These are phyloP conservation scores for Microplitis deprimator DNA, from an alignment of 2,888 invertebrate genomes.

Conservation along the genomic window DNA sequence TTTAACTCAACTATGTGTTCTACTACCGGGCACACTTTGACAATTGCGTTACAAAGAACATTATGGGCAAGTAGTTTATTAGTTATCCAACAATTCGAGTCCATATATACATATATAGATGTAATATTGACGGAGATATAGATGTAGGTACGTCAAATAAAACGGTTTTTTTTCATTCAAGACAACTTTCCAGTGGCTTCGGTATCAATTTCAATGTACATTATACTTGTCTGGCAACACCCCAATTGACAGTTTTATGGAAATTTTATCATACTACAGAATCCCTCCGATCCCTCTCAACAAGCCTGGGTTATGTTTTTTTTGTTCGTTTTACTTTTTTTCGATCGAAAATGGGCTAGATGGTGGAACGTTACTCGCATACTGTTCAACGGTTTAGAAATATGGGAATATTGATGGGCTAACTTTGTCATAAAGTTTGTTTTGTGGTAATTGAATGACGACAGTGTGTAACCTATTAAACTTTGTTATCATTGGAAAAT, in stretches of 20 bases:
- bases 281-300: not conserved
- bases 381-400: slow-evolving; percentile 3
- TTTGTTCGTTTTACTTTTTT: slow-evolving; percentile 1
- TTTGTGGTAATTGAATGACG: slow-evolving; percentile 6
- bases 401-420: not conserved
- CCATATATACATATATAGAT: not conserved
- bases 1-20: not conserved
- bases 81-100: not conserved
- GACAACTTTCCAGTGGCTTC: not conserved
- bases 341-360: not conserved
- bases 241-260: slow-evolving; percentile 26
- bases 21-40: not conserved
- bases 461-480: slow-evolving; percentile 6
- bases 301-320: not conserved
- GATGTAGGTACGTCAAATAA: not conserved
- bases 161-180: not conserved
- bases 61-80: not conserved
- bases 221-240: slow-evolving; percentile 27
- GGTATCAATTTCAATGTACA: slow-evolving; percentile 33
- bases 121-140: not conserved
- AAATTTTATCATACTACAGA: not conserved
- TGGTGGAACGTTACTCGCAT: not conserved
- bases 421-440: slow-evolving; percentile 7
- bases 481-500: not conserved
- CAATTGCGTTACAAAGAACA: not conserved